phyloP scores from a whole-genome alignment of 2,888 invertebrate species.

The Halictus quadricinctus region DNA sequence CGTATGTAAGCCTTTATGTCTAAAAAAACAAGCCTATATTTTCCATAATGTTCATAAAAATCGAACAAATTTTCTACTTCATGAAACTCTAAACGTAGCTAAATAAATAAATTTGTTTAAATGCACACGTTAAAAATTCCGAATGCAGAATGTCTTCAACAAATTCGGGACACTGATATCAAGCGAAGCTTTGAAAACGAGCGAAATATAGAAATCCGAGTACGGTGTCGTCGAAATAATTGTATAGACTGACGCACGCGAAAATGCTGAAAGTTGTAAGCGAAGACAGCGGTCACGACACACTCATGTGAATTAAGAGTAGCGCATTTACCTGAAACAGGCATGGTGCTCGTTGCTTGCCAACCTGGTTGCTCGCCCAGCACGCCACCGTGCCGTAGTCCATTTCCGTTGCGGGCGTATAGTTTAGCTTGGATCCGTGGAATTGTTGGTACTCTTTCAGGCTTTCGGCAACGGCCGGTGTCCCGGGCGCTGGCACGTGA shows the following conservation, averaged over 20 bases:
- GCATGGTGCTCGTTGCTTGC: conserved; percentile 92
- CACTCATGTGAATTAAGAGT: conserved; percentile 33
- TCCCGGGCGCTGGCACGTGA: conserved; percentile 72
- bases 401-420: conserved; percentile 93
- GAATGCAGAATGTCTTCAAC: background rate
- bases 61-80: too few species aligned
- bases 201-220: background rate
- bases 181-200: background rate
- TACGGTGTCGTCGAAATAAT: background rate
- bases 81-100: too few species aligned
- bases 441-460: conserved; percentile 79
- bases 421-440: conserved; percentile 89
- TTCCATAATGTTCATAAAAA: too few species aligned
- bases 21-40: too few species aligned
- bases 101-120: too few species aligned
- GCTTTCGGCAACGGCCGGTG: conserved; percentile 76
- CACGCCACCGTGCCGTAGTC: conserved; percentile 95
- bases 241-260: background rate
- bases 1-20: background rate
- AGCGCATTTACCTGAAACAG: conserved; percentile 88
- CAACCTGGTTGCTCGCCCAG: conserved; percentile 93
- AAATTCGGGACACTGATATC: background rate
- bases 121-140: too few species aligned
- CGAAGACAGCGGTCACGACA: background rate
- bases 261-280: background rate